A percentile compares a stretch with the other conserved stretches of the same genome.
phyloP scores from a whole-genome alignment of 2,797 vertebrate genomes.

The Varecia variegata region DNA sequence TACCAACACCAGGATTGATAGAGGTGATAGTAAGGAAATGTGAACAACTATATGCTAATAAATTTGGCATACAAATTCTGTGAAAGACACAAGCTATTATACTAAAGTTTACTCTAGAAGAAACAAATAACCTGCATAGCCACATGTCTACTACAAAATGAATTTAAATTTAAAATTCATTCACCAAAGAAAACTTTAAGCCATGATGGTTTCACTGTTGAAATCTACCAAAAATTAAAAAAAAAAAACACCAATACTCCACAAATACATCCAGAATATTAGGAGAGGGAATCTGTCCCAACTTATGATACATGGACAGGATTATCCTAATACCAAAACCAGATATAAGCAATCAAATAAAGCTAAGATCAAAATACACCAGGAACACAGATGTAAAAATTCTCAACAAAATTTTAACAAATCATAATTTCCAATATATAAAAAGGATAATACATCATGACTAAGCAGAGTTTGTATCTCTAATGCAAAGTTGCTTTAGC shows the following conservation, averaged over 20 bases:
- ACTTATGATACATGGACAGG: background rate
- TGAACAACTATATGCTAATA: background rate
- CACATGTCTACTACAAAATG: background rate
- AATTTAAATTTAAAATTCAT: slow-evolving; percentile 10
- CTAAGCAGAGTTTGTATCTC: background rate
- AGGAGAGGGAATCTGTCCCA: background rate
- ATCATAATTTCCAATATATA: background rate
- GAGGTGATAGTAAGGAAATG: background rate
- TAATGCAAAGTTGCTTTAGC: background rate
- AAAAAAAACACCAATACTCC: background rate
- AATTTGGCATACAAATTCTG: background rate
- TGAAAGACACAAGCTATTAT: background rate
- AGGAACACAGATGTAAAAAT: background rate
- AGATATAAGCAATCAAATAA: slow-evolving; percentile 12
- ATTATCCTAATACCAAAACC: background rate
- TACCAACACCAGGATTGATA: background rate
- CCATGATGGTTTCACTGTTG: background rate
- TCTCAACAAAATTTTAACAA: background rate
- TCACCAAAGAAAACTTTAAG: background rate
- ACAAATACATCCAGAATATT: background rate
- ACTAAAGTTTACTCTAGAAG: background rate
- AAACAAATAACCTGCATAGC: background rate
- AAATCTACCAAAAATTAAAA: background rate
- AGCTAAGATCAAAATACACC: background rate
- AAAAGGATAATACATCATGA: background rate